These are phyloP conservation scores for Neoarius graeffei DNA, from an alignment of 2,113 vertebrate species.

Conservation along the genomic window DNA sequence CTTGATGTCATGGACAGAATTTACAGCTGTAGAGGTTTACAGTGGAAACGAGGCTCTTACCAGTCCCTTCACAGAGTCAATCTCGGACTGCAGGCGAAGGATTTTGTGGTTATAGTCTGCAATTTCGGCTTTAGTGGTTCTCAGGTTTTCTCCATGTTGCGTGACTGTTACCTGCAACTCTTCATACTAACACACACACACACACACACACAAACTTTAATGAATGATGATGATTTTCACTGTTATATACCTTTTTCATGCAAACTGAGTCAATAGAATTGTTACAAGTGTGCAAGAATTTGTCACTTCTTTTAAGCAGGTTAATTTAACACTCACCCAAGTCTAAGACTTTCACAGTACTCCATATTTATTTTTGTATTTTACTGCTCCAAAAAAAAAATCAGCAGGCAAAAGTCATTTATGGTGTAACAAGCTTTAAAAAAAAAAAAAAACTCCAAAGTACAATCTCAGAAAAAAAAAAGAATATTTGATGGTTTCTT, in stretches of 20 bases:
- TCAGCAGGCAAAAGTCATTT: too few relatives aligned
- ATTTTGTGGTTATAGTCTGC: slow-evolving; percentile 35
- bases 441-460: not conserved
- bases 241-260: not conserved
- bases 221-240: not conserved
- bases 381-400: too few relatives aligned
- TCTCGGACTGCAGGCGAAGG: slow-evolving; percentile 29
- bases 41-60: slow-evolving; percentile 6
- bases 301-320: not conserved
- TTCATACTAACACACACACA: slow-evolving; percentile 42
- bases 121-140: slow-evolving; percentile 29
- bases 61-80: slow-evolving; percentile 26
- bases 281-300: not conserved
- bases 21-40: not conserved
- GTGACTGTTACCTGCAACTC: slow-evolving; percentile 37
- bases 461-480: too few relatives aligned
- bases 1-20: not conserved
- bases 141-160: slow-evolving; percentile 38
- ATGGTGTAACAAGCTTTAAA: not conserved
- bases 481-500: not conserved
- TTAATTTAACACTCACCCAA: not conserved
- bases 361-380: too few relatives aligned
- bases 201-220: not conserved
- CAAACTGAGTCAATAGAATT: not conserved
- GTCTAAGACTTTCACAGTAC: too few relatives aligned